Conservation (phyloP, 2,113 vertebrate genomes). For the Grammomys dolichurus region DNA sequence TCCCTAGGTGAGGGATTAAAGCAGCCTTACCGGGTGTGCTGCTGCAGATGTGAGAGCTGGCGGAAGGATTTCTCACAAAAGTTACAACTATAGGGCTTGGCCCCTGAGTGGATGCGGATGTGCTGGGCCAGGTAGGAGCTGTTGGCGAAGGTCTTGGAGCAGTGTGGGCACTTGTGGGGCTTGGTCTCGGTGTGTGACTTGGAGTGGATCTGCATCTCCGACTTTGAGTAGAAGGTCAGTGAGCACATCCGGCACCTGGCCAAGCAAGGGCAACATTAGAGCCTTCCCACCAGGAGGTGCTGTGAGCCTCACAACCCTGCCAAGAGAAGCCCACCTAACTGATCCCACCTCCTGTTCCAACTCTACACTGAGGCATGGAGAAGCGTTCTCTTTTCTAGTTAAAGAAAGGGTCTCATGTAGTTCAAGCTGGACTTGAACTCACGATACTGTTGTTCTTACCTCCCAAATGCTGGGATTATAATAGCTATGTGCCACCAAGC, state of each 20-base stretch:
- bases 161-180: slow-evolving; percentile 99
- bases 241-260: slow-evolving; percentile 99
- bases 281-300: neutral
- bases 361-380: neutral
- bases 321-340: slow-evolving; percentile 40
- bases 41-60: slow-evolving; percentile 97
- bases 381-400: neutral
- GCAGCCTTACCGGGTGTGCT: slow-evolving; percentile 95
- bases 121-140: slow-evolving; percentile 99
- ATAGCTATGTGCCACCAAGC: neutral
- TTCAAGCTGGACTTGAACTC: neutral
- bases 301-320: neutral
- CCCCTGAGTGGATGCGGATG: slow-evolving; percentile 98
- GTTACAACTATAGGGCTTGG: slow-evolving; percentile 97
- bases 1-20: neutral
- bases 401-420: neutral
- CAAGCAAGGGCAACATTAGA: slow-evolving; percentile 81
- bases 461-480: neutral
- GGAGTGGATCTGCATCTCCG: slow-evolving; percentile 99
- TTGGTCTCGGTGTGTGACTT: slow-evolving; percentile 99
- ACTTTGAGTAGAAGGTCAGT: slow-evolving; percentile 99
- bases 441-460: neutral
- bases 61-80: slow-evolving; percentile 97
- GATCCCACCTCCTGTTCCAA: neutral
- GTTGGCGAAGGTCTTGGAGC: slow-evolving; percentile 99